A percentile compares a stretch with the other conserved stretches of the same genome.
Evolutionary conservation across 2,797 vertebrate species (phyloP).

Genomic region (Pachyuromys duprasi): DNA sequence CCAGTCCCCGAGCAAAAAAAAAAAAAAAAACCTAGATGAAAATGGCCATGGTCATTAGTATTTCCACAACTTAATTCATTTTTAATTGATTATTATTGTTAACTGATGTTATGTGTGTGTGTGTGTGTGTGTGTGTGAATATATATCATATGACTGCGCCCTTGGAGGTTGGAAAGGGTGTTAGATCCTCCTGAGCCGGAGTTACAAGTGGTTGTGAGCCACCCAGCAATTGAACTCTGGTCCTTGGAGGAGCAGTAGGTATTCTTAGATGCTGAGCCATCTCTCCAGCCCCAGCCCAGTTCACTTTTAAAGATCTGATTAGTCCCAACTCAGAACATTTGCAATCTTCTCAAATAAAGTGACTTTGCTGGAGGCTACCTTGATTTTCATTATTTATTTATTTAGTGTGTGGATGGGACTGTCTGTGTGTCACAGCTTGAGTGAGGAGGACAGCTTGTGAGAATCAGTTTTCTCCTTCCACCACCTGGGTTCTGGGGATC

Average conservation of each 20-base stretch:
- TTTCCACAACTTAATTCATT: background rate
- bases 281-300: background rate
- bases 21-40: background rate
- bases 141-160: no score
- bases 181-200: background rate
- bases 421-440: no score
- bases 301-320: background rate
- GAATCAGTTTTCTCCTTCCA: background rate
- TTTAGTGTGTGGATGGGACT: background rate
- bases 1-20: no score
- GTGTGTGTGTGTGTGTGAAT: background rate
- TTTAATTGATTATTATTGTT: background rate
- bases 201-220: background rate
- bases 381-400: background rate
- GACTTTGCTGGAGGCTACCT: background rate
- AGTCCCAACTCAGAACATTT: background rate
- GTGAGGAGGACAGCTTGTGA: background rate
- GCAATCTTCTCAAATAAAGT: constrained; percentile 10
- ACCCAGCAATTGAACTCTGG: background rate
- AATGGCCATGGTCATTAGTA: background rate
- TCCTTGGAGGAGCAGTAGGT: background rate
- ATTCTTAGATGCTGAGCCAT: background rate
- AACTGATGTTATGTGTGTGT: background rate
- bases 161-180: background rate
- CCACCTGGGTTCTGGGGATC: background rate